Evolutionary conservation across 2,888 invertebrate genomes (phyloP).

Genomic region (Pheosia tremula): DNA sequence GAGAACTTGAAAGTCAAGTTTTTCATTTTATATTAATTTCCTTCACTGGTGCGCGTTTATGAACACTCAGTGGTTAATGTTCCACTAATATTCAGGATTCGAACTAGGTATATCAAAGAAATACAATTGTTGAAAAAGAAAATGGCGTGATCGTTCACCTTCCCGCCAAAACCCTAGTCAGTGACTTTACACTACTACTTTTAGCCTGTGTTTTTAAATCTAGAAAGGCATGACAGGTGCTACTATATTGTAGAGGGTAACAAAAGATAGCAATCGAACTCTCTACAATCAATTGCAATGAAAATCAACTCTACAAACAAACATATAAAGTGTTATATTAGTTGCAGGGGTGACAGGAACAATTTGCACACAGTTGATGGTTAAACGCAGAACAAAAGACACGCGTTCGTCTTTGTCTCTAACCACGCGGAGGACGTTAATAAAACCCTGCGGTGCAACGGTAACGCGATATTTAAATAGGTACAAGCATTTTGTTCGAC

Average conservation of each 20-base stretch:
- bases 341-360: slow-evolving; percentile 14
- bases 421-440: slow-evolving; percentile 67
- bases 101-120: too few species aligned
- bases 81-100: too few species aligned
- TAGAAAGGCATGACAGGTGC: slow-evolving; percentile 52
- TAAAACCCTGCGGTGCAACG: slow-evolving; percentile 58
- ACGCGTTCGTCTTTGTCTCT: slow-evolving; percentile 46
- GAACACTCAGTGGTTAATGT: too few species aligned
- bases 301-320: slow-evolving; percentile 8
- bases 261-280: slow-evolving; percentile 51
- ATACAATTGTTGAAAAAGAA: too few species aligned
- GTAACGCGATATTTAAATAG: slow-evolving; percentile 49
- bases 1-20: too few species aligned
- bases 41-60: too few species aligned
- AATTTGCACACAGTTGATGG: slow-evolving; percentile 51
- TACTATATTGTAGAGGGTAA: slow-evolving; percentile 37
- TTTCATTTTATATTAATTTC: too few species aligned
- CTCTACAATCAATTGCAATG: slow-evolving; percentile 15
- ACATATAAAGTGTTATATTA: slow-evolving; percentile 7
- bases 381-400: slow-evolving; percentile 58
- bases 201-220: background rate
- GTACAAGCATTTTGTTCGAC: too few species aligned
- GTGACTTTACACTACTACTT: background rate
- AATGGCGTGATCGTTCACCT: too few species aligned
- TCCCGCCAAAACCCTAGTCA: background rate